Evolutionary conservation across 1,140 invertebrate species (phyloP), one percentile per base, ranked within the genome.

Genomic region (Apis cerana): DNA sequence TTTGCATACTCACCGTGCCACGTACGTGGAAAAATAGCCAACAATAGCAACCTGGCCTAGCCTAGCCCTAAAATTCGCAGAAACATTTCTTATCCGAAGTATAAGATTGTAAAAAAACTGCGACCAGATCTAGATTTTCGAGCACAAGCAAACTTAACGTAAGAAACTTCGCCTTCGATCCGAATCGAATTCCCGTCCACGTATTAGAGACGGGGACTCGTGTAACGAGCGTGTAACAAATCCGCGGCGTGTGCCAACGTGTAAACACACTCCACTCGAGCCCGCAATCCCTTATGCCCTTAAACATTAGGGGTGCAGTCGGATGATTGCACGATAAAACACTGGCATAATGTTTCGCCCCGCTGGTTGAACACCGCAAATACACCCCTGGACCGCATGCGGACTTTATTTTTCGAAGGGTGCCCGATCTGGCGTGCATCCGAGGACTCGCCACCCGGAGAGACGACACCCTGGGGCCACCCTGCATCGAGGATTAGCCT

Each of bases 291-390:
- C 82, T 79, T 87, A 69, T 65, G 71, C 85, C 43, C 19, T 43
- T 15, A 69, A 70, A 68, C 13, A 80, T 82, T 71, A 85, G 76
- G 74, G n/a, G 33, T 61, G 76, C 85, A 90, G 90, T 90, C 92
- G 92, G 91, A 92, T 92, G 91, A 92, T 92, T 90, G 90, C 90
- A 86, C 92, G 92, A 93, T 93, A 91, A 92, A 93, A 92, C 91
- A 91, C 87, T 91, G 89, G 88, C 91, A 91, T 92, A 91, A 92
- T 92, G 89, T 90, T 90, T 88, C 89, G 76, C 64, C 86, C 87
- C 90, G 88, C 76, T 92, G 90, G 91, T 92, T 90, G 88, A 90
- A 87, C 81, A 88, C 89, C 89, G 82, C 89, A 90, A 90, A 90
- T 89, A 90, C 74, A 89, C 68, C 70, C 80, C 58, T 62, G 72